These are phyloP conservation scores for Chelonoidis abingdonii DNA, from an alignment of 2,113 vertebrate species.

Conservation along the genomic window DNA sequence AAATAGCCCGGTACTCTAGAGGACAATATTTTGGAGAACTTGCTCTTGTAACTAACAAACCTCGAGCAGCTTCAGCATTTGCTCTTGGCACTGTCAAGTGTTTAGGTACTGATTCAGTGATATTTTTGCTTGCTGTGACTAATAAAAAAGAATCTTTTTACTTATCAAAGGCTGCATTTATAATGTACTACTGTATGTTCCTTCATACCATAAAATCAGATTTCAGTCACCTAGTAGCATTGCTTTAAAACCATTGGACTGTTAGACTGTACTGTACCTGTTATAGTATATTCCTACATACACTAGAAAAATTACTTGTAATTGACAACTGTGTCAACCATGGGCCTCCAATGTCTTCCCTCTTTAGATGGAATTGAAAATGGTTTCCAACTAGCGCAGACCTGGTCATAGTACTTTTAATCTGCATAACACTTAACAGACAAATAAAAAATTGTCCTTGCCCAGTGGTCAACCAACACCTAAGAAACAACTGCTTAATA, in stretches of 20 bases:
- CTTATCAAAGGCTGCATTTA: neutral
- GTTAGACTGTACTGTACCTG: neutral
- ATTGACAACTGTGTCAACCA: conserved; percentile 1
- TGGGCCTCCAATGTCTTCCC: neutral
- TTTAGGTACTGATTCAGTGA: conserved; percentile 84
- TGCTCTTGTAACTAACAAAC: conserved; percentile 97
- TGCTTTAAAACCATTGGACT: neutral
- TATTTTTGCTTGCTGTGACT: neutral
- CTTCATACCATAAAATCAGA: neutral
- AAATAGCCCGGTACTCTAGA: conserved; percentile 92
- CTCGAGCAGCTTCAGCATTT: conserved; percentile 96
- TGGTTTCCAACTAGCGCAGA: neutral
- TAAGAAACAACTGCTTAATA: conserved; percentile 1
- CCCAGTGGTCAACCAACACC: neutral
- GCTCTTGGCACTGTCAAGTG: conserved; percentile 97
- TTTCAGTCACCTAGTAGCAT: neutral
- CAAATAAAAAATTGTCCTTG: conserved; percentile 16
- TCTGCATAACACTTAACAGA: neutral
- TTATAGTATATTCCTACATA: neutral
- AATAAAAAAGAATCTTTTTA: neutral
- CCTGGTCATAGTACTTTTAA: neutral
- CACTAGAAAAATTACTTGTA: neutral
- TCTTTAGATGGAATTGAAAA: neutral
- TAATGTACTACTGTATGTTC: neutral
- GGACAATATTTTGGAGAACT: conserved; percentile 99